Percentiles rank a stretch among this genome's conserved stretches.
Evolutionary conservation across 2,888 invertebrate genomes (phyloP).

Genomic region (Ectemnius lituratus): DNA sequence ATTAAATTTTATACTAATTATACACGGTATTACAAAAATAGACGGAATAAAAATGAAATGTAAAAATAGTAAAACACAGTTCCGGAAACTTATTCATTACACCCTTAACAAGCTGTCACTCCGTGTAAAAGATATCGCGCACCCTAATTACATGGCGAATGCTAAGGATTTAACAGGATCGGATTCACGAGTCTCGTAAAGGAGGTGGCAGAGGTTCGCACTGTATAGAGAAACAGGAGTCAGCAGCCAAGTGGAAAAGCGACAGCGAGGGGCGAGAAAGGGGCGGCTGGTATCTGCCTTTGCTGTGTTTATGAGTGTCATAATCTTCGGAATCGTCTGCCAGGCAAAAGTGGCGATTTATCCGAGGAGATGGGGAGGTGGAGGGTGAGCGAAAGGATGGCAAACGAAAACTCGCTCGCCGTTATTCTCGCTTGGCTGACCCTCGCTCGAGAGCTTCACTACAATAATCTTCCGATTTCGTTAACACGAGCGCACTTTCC

Average conservation of each 20-base stretch:
- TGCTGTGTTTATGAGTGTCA: conserved; percentile 7
- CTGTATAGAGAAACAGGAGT: background rate
- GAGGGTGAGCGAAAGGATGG: background rate
- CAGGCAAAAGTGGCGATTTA: background rate
- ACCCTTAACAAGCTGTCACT: no score
- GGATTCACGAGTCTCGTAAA: no score
- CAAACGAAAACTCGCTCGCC: background rate
- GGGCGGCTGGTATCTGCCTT: conserved; percentile 3
- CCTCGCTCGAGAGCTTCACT: background rate
- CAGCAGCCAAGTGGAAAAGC: conserved; percentile 1
- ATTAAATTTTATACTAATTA: no score
- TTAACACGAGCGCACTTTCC: background rate
- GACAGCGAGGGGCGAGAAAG: background rate
- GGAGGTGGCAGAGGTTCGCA: no score
- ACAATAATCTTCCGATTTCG: conserved; percentile 7
- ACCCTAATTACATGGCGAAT: no score
- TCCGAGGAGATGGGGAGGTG: background rate
- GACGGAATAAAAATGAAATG: no score
- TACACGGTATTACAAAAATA: no score
- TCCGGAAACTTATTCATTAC: no score
- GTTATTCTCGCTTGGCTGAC: conserved; percentile 2
- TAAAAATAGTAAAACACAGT: no score
- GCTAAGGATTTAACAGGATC: no score
- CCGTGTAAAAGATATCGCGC: no score
- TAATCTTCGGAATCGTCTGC: conserved; percentile 11